A percentile compares a stretch with the other conserved stretches of the same genome.
Evolutionary conservation across 23 tunicate species (phyloP).

Genomic region (Trididemnum clinides): DNA sequence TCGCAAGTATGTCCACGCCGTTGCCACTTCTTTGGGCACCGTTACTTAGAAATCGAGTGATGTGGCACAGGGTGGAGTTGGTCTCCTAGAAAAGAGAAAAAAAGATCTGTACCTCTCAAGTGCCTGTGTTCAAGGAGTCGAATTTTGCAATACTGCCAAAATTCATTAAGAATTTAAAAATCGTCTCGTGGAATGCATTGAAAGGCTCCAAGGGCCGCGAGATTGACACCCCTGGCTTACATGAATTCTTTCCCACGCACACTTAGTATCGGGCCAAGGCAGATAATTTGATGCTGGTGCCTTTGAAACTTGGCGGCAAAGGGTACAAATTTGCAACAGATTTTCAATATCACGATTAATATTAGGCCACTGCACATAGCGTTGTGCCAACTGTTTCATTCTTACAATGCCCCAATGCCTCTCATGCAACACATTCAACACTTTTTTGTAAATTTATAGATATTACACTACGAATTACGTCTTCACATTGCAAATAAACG

Average conservation of each 20-base stretch:
- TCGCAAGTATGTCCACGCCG: no score
- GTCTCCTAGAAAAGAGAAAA: no score
- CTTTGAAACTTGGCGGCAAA: slow-evolving; percentile 7
- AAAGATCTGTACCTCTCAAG: no score
- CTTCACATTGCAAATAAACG: not conserved
- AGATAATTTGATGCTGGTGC: slow-evolving; percentile 12
- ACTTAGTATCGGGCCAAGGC: slow-evolving; percentile 19
- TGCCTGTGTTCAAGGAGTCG: no score
- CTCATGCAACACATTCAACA: slow-evolving; percentile 17
- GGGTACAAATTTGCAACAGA: not conserved
- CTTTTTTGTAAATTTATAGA: not conserved
- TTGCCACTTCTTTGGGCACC: no score
- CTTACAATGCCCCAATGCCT: slow-evolving; percentile 29
- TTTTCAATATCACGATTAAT: not conserved
- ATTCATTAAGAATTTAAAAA: no score
- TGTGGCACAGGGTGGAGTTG: no score
- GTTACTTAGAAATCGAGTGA: no score
- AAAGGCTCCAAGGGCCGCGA: no score
- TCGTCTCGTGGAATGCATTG: no score
- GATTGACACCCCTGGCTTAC: no score
- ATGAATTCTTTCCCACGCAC: slow-evolving; percentile 39
- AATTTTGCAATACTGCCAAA: no score
- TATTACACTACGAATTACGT: not conserved
- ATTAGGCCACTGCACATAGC: slow-evolving; percentile 22
- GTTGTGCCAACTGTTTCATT: slow-evolving; percentile 29